phyloP scores from a whole-genome alignment of 2,888 invertebrate species.

The Pammene fasciana region DNA sequence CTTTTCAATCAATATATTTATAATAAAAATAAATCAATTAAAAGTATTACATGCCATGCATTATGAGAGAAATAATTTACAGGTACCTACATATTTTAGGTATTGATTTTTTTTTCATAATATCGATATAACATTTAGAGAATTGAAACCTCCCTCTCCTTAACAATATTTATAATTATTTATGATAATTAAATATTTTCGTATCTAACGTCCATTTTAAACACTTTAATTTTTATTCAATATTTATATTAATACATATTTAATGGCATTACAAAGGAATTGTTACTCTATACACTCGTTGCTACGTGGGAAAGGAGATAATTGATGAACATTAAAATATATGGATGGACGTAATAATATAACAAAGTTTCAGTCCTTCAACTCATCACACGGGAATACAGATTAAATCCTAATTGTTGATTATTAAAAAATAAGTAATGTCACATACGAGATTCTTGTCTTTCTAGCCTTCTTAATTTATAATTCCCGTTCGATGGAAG shows the following conservation, averaged over 20 bases:
- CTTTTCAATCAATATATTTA: conserved; percentile 44
- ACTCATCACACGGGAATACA: not conserved
- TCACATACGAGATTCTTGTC: not conserved
- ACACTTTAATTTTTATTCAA: conserved; percentile 19
- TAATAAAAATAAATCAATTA: conserved; percentile 46
- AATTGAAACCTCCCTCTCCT: conserved; percentile 64
- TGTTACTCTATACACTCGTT: conserved; percentile 8
- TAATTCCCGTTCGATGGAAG: not conserved
- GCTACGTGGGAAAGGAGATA: not conserved
- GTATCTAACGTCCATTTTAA: conserved; percentile 34
- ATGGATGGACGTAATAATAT: not conserved
- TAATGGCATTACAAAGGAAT: conserved; percentile 8
- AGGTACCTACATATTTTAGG: conserved; percentile 52
- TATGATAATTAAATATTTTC: conserved; percentile 34
- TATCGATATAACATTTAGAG: conserved; percentile 50
- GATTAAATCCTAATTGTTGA: no score
- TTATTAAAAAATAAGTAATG: not conserved
- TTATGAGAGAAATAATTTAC: conserved; percentile 50
- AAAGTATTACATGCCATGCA: conserved; percentile 40
- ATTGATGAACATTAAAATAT: conserved; percentile 7
- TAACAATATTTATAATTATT: conserved; percentile 44
- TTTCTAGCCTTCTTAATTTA: not conserved
- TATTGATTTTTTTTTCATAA: conserved; percentile 44
- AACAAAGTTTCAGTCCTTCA: not conserved
- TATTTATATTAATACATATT: conserved; percentile 32